Base-by-base conservation (phyloP, 2,113 vertebrate genomes). In the Heliornis fulica region DNA sequence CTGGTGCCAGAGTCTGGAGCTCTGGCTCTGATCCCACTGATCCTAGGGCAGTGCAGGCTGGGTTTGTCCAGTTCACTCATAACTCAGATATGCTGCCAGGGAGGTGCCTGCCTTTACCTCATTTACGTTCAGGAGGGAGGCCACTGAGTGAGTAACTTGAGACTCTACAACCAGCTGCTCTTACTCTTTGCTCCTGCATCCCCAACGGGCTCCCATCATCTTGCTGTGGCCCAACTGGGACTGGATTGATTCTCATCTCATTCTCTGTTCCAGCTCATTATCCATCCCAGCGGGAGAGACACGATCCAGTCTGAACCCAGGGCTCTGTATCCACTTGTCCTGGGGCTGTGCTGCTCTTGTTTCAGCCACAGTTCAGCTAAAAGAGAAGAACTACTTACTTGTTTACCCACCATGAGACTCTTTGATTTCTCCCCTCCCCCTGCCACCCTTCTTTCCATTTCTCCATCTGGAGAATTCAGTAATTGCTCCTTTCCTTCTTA, bases 121-220 rank as follows among this genome's bases (percentile, higher is more conserved):
- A 34, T 40, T 59, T 32, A 15, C 15, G 32, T 26, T 46, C 41
- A 31, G 29, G 79, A 56, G 61, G 36, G 56, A 53, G 50, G 16
- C 51, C 3, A 1, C n/a, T 19, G 54, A 54, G 51, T 1, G 1
- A 36, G 29, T 26, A 64, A 40, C n/a, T 20, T 25, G 38, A 15
- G 25, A 6, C 34, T 80, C 41, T 21, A 31, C 51, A 34, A 29
- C n/a, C 31, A 23, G 48, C 61, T 54, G 54, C 57, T 36, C 65
- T 22, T 20, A 34, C 29, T 66, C 60, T 36, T 41, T 15, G 50
- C 65, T 65, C 40, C 53, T n/a, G 41, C 11, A 7, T 66, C 61
- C 61, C 48, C 28, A 69, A 19, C 0, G 2, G 31, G 54, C 3
- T 4, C 61, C 63, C 11, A 0, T 36, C 32, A 1, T 28, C 61